Percentiles rank a stretch among this genome's conserved stretches.
These are phyloP conservation scores for Euclidia mi DNA, from an alignment of 2,888 invertebrate species.

Conservation along the genomic window DNA sequence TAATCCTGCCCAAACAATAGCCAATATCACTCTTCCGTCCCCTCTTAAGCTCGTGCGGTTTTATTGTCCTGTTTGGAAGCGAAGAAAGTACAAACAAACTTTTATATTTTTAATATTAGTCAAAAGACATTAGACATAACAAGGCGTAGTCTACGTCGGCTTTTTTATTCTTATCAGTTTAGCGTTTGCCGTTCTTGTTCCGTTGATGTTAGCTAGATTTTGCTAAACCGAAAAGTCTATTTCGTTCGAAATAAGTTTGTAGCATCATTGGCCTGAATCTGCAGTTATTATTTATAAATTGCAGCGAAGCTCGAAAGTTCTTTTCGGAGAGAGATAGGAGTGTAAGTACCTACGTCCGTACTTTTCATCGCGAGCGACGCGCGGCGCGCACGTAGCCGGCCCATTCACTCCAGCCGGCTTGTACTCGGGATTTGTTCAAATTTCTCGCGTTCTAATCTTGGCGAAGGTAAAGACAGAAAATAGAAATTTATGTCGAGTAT, in stretches of 20 bases:
- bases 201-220: constrained; percentile 25
- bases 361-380: constrained; percentile 28
- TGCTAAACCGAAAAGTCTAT: constrained; percentile 22
- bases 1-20: too few relatives aligned
- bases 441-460: constrained; percentile 44
- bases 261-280: constrained; percentile 33
- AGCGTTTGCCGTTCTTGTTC: constrained; percentile 25
- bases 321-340: constrained; percentile 25
- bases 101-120: neutral
- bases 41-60: too few relatives aligned
- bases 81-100: neutral
- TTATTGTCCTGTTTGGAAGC: too few relatives aligned
- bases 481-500: constrained; percentile 25
- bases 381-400: constrained; percentile 28
- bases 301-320: constrained; percentile 29
- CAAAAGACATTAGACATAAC: constrained; percentile 1
- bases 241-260: constrained; percentile 31
- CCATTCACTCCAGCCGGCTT: constrained; percentile 16
- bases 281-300: constrained; percentile 51
- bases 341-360: constrained; percentile 10
- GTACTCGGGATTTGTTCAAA: constrained; percentile 44
- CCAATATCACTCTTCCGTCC: too few relatives aligned
- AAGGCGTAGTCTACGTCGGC: constrained; percentile 14
- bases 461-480: constrained; percentile 39
- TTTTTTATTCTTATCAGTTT: constrained; percentile 28